Evolutionary conservation across 2,888 invertebrate species (phyloP), one percentile per base, ranked within the genome.

Genomic region (Leptothorax acervorum): DNA sequence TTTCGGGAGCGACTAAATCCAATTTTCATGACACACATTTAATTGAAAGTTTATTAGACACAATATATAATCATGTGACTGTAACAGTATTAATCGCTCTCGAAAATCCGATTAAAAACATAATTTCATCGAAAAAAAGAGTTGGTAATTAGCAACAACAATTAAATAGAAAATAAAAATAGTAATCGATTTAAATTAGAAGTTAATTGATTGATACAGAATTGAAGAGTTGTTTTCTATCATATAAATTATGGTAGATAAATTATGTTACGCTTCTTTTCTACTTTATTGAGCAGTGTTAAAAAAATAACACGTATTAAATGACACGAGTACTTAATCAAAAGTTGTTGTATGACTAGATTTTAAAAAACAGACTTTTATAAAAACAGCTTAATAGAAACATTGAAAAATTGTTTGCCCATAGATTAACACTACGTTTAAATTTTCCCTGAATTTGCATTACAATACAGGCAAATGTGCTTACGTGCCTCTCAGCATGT

Each of bases 271-370:
- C 1, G 42, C 2, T 45, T 18, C 18, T 60, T 18, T 45, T 60
- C 5, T 42, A 23, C 12, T 51, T 70, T 5, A 31, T 74, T n/a
- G 15, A 42, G 4, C 28, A 31, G 8, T 18, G 6, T 39, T 39
- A 28, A n/a, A n/a, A 60, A 60, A 73, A 74, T 60, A 55, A 15
- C 9, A 11, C 23, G 5, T 45, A n/a, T 66, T 66, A 28, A 45
- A 28, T 74, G 8, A 28, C 60, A 15, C 0, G 1, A 60, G 31
- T 45, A 75, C 42, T 55, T 28, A 23, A 60, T 6, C 57, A 42
- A 55, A 71, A 73, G n/a, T 28, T 73, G 39, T 23, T 53, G 15
- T 35, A 35, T 15, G 66, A 75, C 75, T 75, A 75, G 66, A 48
- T 15, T 62, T 15, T 4, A 48, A 48, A 48, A 66, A 75, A 45